A percentile compares a stretch with the other conserved stretches of the same genome.
These are phyloP conservation scores for Gonatopus flavifemur DNA, from an alignment of 1,140 invertebrate species.

Conservation along the genomic window DNA sequence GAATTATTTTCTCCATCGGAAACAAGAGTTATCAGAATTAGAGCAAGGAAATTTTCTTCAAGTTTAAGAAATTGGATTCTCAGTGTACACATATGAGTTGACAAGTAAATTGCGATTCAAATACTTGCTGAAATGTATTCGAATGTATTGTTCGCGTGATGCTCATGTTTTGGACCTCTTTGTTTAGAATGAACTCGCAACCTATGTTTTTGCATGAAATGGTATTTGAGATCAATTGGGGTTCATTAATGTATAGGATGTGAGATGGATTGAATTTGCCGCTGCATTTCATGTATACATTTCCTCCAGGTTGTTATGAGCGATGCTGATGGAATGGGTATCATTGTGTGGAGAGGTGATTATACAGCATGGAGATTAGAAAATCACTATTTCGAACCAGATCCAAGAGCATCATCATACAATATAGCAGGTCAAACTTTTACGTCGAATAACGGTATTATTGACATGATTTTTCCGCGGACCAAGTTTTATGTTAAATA, in stretches of 20 bases:
- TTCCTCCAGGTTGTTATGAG: slow-evolving; percentile 58
- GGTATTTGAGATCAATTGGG: no score
- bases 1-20: no score
- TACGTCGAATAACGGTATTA: slow-evolving; percentile 69
- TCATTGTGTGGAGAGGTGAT: slow-evolving; percentile 63
- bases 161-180: no score
- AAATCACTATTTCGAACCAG: slow-evolving; percentile 67
- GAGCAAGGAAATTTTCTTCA: no score
- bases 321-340: slow-evolving; percentile 61
- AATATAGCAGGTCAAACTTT: slow-evolving; percentile 68
- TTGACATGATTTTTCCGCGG: slow-evolving; percentile 62
- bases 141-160: no score
- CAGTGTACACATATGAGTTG: no score
- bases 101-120: no score
- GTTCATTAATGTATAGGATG: neutral
- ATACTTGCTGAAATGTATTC: no score
- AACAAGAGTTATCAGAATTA: no score
- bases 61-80: no score
- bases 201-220: no score
- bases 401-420: slow-evolving; percentile 65
- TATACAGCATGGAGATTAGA: slow-evolving; percentile 65
- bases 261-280: neutral
- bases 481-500: neutral
- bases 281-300: neutral
- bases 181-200: no score